Conservation (phyloP, 2,113 vertebrate genomes). For the Calyptomena viridis region DNA sequence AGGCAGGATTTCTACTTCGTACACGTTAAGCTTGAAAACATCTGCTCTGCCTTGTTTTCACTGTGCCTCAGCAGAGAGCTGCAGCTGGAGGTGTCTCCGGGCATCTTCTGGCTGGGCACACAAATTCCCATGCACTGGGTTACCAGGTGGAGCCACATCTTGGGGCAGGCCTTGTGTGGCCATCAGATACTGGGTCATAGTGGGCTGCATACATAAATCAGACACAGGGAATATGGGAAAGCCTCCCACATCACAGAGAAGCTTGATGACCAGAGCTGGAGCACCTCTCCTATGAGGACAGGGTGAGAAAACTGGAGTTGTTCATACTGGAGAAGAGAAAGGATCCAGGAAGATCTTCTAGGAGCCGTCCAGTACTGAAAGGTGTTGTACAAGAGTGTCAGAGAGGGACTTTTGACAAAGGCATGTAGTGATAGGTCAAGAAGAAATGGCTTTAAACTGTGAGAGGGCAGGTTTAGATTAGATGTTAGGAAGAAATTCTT, state of each 20-base stretch:
- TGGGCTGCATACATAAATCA: background rate
- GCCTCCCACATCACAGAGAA: background rate
- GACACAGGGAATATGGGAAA: background rate
- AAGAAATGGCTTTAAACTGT: too few species aligned
- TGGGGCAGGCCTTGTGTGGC: background rate
- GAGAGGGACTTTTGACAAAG: too few species aligned
- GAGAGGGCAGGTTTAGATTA: too few species aligned
- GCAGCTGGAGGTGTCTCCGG: background rate
- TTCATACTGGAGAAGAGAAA: too few species aligned
- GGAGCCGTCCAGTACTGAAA: too few species aligned
- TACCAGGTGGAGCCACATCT: background rate
- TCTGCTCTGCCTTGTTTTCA: background rate
- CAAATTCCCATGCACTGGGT: background rate
- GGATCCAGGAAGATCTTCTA: too few species aligned
- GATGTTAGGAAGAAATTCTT: too few species aligned
- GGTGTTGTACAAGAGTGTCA: too few species aligned
- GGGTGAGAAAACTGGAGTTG: too few species aligned
- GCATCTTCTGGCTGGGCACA: background rate
- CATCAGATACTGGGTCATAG: fast-evolving
- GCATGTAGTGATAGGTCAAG: too few species aligned
- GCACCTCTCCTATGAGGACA: too few species aligned
- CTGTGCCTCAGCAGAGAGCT: background rate
- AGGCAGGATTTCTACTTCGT: background rate
- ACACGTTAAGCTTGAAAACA: background rate
- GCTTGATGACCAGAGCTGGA: too few species aligned